Percentiles rank a stretch among this genome's conserved stretches.
Conservation (phyloP, 2,797 vertebrate genomes). For the Setipinna tenuifilis region DNA sequence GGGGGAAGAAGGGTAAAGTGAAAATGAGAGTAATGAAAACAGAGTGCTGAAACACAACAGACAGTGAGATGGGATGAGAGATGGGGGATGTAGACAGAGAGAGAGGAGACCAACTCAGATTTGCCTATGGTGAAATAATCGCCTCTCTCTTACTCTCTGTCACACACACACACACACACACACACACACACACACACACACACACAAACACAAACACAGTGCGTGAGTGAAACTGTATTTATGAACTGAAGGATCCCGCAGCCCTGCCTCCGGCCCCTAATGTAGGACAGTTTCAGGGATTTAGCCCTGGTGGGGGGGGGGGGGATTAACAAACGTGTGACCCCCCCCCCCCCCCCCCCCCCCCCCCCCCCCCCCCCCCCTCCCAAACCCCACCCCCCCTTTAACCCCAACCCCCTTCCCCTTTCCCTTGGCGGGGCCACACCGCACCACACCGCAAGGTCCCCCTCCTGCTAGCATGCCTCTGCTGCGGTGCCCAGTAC, state of each 20-base stretch:
- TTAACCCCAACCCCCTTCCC: no score
- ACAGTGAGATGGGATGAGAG: background rate
- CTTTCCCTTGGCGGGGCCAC: constrained; percentile 18
- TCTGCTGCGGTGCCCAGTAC: background rate
- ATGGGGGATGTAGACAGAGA: constrained; percentile 15
- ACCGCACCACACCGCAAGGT: constrained; percentile 34
- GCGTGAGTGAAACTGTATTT: constrained; percentile 51
- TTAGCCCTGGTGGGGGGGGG: constrained; percentile 60
- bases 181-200: no score
- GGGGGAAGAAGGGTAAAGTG: background rate
- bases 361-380: constrained; percentile 36
- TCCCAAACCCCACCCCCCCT: constrained; percentile 41
- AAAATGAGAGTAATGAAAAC: constrained; percentile 45
- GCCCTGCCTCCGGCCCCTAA: constrained; percentile 68
- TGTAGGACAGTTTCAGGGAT: constrained; percentile 78
- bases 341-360: constrained; percentile 45
- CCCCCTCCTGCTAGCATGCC: constrained; percentile 6
- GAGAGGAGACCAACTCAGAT: background rate
- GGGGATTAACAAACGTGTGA: constrained; percentile 41
- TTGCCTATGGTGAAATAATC: constrained; percentile 22
- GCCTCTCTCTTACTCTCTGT: background rate
- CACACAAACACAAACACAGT: no score
- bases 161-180: no score
- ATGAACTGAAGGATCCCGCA: constrained; percentile 66
- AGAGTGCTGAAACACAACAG: background rate